Conservation (phyloP, 2,113 vertebrate genomes). For the Vanacampus margaritifer region DNA sequence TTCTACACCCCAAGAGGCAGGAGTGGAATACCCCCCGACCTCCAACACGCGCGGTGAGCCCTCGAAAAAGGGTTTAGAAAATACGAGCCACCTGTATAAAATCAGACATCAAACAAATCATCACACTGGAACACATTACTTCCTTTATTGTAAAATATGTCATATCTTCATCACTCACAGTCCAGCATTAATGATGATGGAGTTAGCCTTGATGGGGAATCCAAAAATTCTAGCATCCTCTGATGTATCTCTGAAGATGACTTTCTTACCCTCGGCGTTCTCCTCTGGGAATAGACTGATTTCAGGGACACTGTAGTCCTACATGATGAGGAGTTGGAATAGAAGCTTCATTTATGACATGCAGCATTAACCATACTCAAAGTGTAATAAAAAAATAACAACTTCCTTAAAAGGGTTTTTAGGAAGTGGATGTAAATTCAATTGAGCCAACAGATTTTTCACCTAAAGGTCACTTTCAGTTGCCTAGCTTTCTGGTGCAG, state of each 20-base stretch:
- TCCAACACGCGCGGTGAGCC: slow-evolving; percentile 83
- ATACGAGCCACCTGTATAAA: slow-evolving; percentile 86
- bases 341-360: background rate
- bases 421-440: background rate
- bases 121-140: background rate
- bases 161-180: slow-evolving; percentile 77
- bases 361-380: background rate
- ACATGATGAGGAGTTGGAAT: background rate
- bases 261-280: slow-evolving; percentile 80
- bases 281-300: slow-evolving; percentile 85
- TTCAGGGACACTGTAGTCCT: slow-evolving; percentile 86
- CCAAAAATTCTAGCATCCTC: slow-evolving; percentile 77
- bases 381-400: background rate
- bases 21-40: slow-evolving; percentile 82
- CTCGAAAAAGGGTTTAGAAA: slow-evolving; percentile 85
- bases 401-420: background rate
- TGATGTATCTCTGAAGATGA: slow-evolving; percentile 77
- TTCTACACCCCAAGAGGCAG: slow-evolving; percentile 83
- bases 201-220: slow-evolving; percentile 79
- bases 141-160: background rate
- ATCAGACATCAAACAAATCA: background rate
- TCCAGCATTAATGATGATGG: slow-evolving; percentile 86
- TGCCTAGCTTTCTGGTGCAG: background rate
- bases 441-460: too few relatives aligned
- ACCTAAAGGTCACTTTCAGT: too few relatives aligned